Base-by-base conservation (phyloP, 2,797 vertebrate species). In the Leontocebus nigricollis region DNA sequence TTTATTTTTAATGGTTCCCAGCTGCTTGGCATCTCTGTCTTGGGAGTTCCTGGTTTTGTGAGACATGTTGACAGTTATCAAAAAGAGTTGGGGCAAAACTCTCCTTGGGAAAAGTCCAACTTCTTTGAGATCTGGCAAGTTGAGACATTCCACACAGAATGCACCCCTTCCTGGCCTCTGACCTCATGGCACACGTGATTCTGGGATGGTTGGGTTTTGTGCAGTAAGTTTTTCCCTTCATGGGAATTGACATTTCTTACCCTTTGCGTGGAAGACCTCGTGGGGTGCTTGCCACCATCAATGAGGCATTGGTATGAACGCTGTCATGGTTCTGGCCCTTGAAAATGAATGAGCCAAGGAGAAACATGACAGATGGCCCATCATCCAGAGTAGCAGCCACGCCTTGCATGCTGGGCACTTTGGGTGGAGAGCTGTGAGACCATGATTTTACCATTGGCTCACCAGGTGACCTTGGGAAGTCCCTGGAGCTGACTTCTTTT, bases 11-110 rank as follows among this genome's bases (percentile, higher is more conserved):
- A 97, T 98, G 80, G 72, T 97, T 98, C 97, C 97, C 79, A 94
- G 93, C 96, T 98, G 97, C 96, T 97, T 97, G 97, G 92, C 96
- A 91, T 91, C 86, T 86, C 33, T 39, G 4, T 48, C 75, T 95
- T 5, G 0, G n/a, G 80, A 98, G 96, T 97, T 97, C 72, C 84
- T 97, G 89, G 90, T 67, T 97, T 93, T 81, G 81, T 91, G 88
- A 97, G 75, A 96, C 8, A 77, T 97, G 97, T 94, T 97, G 97
- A 98, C 96, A 96, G 96, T 96, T 97, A 97, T 95, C 96, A 96
- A 46, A 46, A 46, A 98, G 94, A 96, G 55, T 92, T 57, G 48
- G 95, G 57, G 80, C 57, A 96, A 96, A 94, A 75, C 88, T 95
- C 91, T 97, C 17, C 80, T 96, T 98, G 98, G 93, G 95, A 89